Base-by-base conservation (phyloP, 2,888 invertebrate species). In the Sclerodermus sp. region DNA sequence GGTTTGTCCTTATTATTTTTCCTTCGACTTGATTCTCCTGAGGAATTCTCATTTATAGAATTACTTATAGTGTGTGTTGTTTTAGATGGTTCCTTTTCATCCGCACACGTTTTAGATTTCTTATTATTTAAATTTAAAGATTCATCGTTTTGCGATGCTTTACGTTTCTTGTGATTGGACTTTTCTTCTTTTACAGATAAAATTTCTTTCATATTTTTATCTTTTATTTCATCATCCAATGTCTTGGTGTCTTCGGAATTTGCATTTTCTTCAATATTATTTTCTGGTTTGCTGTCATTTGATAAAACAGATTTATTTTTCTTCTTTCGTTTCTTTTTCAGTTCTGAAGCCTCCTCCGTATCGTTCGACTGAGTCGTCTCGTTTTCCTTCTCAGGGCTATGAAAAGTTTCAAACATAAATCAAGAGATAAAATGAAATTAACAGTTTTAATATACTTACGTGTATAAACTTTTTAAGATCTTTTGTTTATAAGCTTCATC, bases 391-490 rank as follows among this genome's bases (percentile, higher is more conserved):
- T 63, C 54, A 0, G 62, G 54, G 16, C 60, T 62, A 36, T 50
- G 29, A 49, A 51, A 57, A 29, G 45, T 14, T 47, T 42, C 42
- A 14, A 46, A 41, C 37, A 53, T 14, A 15, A 40, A 42, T n/a
- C n/a, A n/a, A 23, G 13, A 29, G 32, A 30, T 32, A 5, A 23
- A 23, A 5, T 23, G 23, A 23, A 23, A 23, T 23, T 5, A 3
- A 8, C 23, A 23, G 8, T 23, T 23, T 16, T 23, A n/a, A n/a
- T n/a, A 16, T 47, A 73, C 72, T 61, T 80, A 82, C 62, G 74
- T 79, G 77, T 88, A 95, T 29, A 95, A 80, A 71, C 93, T 93
- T 3, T 86, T 85, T 53, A 94, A 82, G 60, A 93, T 81, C 78
- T 88, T 91, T 66, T 82, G 85, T 78, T 96, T 96, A 32, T 93